Base-by-base conservation (phyloP, 2,797 vertebrate species). In the Epinephelus coioides region DNA sequence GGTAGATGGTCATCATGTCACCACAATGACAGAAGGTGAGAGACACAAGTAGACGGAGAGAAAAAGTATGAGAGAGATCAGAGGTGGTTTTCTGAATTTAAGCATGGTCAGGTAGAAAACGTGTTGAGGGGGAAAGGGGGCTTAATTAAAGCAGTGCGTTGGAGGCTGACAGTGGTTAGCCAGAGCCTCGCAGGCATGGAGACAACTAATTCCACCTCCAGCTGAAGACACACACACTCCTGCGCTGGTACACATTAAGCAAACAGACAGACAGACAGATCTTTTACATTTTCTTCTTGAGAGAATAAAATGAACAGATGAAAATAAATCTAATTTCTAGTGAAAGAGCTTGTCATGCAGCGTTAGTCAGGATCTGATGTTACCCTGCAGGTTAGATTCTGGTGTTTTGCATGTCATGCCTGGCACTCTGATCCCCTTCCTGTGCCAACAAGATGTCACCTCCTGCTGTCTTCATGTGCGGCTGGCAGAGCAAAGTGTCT, bases 361-460 rank as follows among this genome's bases (percentile, higher is more conserved):
- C n/a, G 19, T 69, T 61, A 56, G 53, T 63, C 25, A 61, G 66
- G 55, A 75, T 77, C 5, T 67, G 74, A 70, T 75, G 73, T 60
- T 62, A 63, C 61, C 18, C 83, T 51, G 57, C 78, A 80, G 86
- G 80, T 68, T 51, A 59, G 73, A 77, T 43, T 75, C n/a, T 50
- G 64, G 40, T 71, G 62, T 43, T 77, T 62, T 65, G 68, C 3
- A 11, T 73, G 65, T 62, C 50, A 63, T 43, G 78, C 43, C 60
- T 71, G 61, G 53, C 43, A 25, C 69, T 47, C 61, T 82, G 70
- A 51, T 70, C 65, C 76, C 73, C 60, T 72, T 70, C 74, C 61
- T 57, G 53, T 86, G 83, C 79, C 84, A 90, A 78, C 68, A 76
- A 65, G 53, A 74, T 85, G 84, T 82, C 85, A 74, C 64, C 78